A percentile compares a stretch with the other conserved stretches of the same genome.
Conservation (phyloP, 2,888 invertebrate genomes). For the Priocnemis perturbator region DNA sequence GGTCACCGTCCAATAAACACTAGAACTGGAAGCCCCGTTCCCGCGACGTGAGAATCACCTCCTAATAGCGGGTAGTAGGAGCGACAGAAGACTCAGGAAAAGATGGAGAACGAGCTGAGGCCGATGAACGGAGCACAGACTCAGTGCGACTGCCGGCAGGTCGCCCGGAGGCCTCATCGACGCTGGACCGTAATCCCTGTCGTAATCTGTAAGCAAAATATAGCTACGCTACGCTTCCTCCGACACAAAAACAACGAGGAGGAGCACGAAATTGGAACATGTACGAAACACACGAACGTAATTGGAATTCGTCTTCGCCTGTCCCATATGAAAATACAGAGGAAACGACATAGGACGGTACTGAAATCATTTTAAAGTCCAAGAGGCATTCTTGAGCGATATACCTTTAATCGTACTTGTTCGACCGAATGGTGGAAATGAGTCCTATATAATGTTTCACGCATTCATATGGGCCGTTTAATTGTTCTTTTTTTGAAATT, state of each 20-base stretch:
- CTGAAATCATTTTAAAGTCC: no score
- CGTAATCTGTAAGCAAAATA: slow-evolving; percentile 65
- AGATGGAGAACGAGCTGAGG: slow-evolving; percentile 57
- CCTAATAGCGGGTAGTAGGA: slow-evolving; percentile 61
- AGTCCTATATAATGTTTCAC: no score
- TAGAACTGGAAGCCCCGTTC: slow-evolving; percentile 70
- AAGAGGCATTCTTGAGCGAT: slow-evolving; percentile 2
- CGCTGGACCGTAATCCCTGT: slow-evolving; percentile 60
- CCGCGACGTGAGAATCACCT: slow-evolving; percentile 68
- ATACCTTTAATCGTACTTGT: neutral
- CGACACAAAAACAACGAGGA: neutral
- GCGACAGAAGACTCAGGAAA: slow-evolving; percentile 59
- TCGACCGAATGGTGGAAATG: no score
- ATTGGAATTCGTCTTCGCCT: neutral
- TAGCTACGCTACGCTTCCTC: slow-evolving; percentile 2
- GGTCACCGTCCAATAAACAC: slow-evolving; percentile 64
- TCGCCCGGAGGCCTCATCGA: slow-evolving; percentile 67
- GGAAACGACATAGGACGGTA: neutral
- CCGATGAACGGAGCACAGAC: slow-evolving; percentile 47
- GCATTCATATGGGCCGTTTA: no score
- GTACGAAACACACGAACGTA: neutral
- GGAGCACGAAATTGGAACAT: no score
- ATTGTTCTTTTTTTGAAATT: no score
- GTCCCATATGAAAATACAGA: neutral
- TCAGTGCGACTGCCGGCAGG: slow-evolving; percentile 53